Evolutionary conservation across 2,888 invertebrate genomes (phyloP), one percentile per base, ranked within the genome.

Genomic region (Auanema freiburgensis): DNA sequence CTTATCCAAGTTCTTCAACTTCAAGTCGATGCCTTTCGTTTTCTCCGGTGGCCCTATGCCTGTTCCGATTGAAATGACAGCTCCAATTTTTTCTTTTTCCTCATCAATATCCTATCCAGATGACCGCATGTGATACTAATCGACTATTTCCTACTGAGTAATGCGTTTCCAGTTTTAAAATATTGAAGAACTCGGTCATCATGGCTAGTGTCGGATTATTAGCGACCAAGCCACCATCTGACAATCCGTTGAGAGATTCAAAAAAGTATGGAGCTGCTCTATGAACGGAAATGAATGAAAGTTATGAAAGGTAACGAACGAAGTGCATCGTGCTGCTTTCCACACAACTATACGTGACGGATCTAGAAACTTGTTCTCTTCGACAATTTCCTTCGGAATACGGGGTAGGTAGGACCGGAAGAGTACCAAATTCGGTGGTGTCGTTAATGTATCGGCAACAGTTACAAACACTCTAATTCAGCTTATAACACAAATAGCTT

Each of bases 251-350:
- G 64, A 67, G 71, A 14, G 69, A 69, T 43, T 71, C 71, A 60
- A 73, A 73, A 42, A 69, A 73, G 58, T 61, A 71, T 1, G 70
- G 70, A 59, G 73, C 73, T 2, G 73, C 73, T 14, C 71, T 71
- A 59, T 5, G 3, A 46, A 18, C 46, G 46, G 46, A 21, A 21
- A 46, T 18, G 21, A 16, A 18, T n/a, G 52, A 8, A 52, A 21
- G 24, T 24, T 23, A 43, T 55, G 56, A 16, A 55, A n/a, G 56
- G 8, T 2, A 40, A 41, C 62, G 59, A 42, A 71, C 68, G 70
- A 66, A 16, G 73, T 71, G 44, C 73, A 73, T 25, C 73, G 49
- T 21, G 68, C 63, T 16, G 73, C 71, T 60, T 73, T 73, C 73
- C 71, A 71, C 21, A 71, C 16, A 41, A 71, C 65, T 10, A 73